These are phyloP conservation scores for Sweltsa coloradensis DNA, from an alignment of 1,140 invertebrate species.

Conservation along the genomic window DNA sequence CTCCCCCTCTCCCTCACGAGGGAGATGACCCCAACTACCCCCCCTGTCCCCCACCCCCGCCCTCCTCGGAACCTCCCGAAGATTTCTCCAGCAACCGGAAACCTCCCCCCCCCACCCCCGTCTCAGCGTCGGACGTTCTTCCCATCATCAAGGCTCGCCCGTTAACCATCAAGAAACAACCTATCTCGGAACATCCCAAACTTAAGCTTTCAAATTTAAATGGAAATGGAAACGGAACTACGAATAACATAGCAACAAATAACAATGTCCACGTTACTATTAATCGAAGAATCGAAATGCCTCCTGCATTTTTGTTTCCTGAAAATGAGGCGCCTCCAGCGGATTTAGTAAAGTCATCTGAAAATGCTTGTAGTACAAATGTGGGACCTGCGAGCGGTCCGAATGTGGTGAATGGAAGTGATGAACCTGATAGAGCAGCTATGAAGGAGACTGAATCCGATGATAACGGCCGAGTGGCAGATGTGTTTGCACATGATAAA, in stretches of 20 bases:
- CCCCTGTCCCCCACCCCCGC: too few relatives aligned
- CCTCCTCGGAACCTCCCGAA: too few relatives aligned
- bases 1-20: too few relatives aligned
- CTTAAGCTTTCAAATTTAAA: conserved; percentile 23
- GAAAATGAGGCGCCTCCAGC: conserved; percentile 53
- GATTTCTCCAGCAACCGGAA: too few relatives aligned
- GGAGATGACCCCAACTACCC: too few relatives aligned
- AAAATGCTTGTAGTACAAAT: background rate
- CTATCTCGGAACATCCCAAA: conserved; percentile 59
- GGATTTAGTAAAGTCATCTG: conserved; percentile 34
- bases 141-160: conserved; percentile 71
- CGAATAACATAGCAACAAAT: background rate
- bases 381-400: background rate
- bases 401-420: conserved; percentile 1
- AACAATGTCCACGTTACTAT: conserved; percentile 44
- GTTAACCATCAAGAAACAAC: conserved; percentile 63
- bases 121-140: too few relatives aligned
- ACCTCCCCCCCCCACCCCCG: too few relatives aligned
- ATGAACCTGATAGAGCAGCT: conserved; percentile 7
- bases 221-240: background rate
- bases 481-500: too few relatives aligned
- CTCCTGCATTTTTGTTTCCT: conserved; percentile 64
- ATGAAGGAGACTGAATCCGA: too few relatives aligned
- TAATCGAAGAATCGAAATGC: conserved; percentile 66
- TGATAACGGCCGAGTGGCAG: too few relatives aligned